Percentiles rank a stretch among this genome's conserved stretches.
Conservation (phyloP, 2,888 invertebrate genomes). For the Pseudolycoriella hygida region DNA sequence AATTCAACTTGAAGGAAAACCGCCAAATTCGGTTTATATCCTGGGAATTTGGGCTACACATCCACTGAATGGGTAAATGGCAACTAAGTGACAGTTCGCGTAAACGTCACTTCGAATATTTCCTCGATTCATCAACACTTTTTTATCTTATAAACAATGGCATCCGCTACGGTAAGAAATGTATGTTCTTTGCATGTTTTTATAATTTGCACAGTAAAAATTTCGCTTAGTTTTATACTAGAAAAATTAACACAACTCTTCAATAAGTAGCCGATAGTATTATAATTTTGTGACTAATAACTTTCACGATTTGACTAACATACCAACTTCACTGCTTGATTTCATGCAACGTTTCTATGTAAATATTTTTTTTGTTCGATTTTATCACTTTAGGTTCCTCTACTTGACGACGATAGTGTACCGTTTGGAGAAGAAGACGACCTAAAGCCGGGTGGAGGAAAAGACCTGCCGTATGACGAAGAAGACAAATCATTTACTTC, state of each 20-base stretch:
- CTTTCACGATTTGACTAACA: too few relatives aligned
- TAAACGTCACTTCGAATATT: too few relatives aligned
- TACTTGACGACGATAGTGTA: constrained; percentile 70
- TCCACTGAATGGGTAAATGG: too few relatives aligned
- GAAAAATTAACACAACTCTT: constrained; percentile 4
- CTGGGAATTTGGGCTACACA: too few relatives aligned
- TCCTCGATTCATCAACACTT: too few relatives aligned
- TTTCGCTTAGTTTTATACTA: background rate
- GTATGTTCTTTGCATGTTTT: constrained; percentile 20
- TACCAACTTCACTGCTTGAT: too few relatives aligned
- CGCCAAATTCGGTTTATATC: too few relatives aligned
- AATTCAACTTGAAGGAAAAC: too few relatives aligned
- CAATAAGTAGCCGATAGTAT: constrained; percentile 8
- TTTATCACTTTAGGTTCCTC: constrained; percentile 51
- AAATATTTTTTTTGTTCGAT: constrained; percentile 6
- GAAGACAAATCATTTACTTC: background rate
- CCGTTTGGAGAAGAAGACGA: constrained; percentile 75
- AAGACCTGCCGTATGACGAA: constrained; percentile 21
- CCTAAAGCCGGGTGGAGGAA: constrained; percentile 16
- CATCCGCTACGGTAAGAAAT: constrained; percentile 31
- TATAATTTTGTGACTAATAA: too few relatives aligned
- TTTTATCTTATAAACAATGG: constrained; percentile 15
- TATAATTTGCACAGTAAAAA: background rate
- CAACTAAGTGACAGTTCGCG: too few relatives aligned
- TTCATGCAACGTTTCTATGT: too few relatives aligned